Evolutionary conservation across 2,797 vertebrate genomes (phyloP), one percentile per base, ranked within the genome.

Genomic region (Clarias pachynema): DNA sequence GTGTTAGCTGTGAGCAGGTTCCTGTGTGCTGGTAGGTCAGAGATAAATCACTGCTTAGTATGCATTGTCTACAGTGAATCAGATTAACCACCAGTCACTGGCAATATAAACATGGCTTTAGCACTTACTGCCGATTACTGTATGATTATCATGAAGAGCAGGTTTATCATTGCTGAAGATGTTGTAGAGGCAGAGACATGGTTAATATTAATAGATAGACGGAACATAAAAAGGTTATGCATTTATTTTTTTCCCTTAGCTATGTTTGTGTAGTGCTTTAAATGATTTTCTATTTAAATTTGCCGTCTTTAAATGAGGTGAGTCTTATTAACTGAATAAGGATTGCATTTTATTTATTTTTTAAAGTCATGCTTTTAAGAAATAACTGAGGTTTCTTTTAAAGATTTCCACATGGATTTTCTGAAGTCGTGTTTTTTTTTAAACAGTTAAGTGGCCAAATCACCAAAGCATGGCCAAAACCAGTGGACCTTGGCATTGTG

Each of bases 31-130:
- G 81, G 49, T 73, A 68, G 81, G 81, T 89, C 78, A 80, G 88
- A 88, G 87, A 91, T 92, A 86, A 44, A 44, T 84, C 83, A 89
- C 87, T 89, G 89, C 89, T 81, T 72, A 93, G 91, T 83, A 88
- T 88, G 89, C 92, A 94, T 95, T 95, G 94, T 95, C 69, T 62
- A 89, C 66, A 37, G 87, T 86, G 91, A 95, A 94, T 95, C 91
- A 44, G 90, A 95, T 95, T 95, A 94, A 73, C 69, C 81, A 72
- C 81, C 90, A 86, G 92, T 93, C 92, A 93, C 87, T 83, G 80
- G 74, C 40, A 66, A n/a, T 82, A 77, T 85, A 85, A 79, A 85
- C 80, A 82, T 85, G 83, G 84, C 88, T 90, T 86, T 85, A 83
- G 81, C n/a, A 57, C 69, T 79, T 87, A 81, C 70, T 88, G 40